These are phyloP conservation scores for Andrena dorsata DNA, from an alignment of 2,888 invertebrate genomes.

Conservation along the genomic window DNA sequence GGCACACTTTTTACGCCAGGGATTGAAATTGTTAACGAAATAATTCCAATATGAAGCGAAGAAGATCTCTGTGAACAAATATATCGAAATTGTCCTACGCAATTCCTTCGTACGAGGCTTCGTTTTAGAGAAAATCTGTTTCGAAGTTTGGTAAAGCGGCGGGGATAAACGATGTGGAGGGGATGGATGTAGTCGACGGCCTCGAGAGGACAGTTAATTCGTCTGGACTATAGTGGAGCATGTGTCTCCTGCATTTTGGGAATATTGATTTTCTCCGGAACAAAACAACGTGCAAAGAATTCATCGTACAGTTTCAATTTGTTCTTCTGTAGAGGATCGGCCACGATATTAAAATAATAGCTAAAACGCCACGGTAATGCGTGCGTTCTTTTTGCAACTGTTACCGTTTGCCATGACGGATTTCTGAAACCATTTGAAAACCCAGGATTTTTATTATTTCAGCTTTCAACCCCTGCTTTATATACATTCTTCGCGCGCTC, in stretches of 20 bases:
- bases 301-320: neutral
- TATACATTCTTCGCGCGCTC: neutral
- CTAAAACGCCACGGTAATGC: neutral
- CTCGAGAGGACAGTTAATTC: neutral
- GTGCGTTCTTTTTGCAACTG: too few species aligned
- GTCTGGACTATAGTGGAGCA: neutral
- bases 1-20: constrained; percentile 20
- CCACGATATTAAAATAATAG: neutral
- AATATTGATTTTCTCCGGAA: neutral
- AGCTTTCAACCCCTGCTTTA: constrained; percentile 43
- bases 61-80: neutral
- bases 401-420: neutral
- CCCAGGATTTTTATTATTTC: neutral
- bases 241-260: neutral
- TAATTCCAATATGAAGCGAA: neutral
- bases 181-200: neutral
- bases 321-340: constrained; percentile 1
- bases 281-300: neutral
- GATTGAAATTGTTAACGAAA: constrained; percentile 26
- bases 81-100: neutral
- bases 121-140: neutral
- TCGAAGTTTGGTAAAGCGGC: neutral
- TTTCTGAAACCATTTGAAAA: neutral
- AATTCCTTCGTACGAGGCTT: neutral
- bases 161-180: neutral